phyloP scores from a whole-genome alignment of 2,113 vertebrate genomes.

The Rhadina sibilatrix region DNA sequence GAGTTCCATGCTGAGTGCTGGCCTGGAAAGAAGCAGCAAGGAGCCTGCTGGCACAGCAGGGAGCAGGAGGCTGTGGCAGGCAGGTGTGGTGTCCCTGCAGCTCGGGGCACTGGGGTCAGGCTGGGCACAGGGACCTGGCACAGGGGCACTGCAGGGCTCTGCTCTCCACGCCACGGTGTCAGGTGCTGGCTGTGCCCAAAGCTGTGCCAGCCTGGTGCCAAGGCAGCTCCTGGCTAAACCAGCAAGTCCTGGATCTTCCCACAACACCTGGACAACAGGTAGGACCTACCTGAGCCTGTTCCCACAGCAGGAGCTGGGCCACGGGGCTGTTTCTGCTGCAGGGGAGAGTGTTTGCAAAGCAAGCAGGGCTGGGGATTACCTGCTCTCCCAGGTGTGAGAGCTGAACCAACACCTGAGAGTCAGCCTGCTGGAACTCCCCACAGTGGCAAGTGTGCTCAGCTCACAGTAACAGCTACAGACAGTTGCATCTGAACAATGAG shows the following conservation, averaged over 20 bases:
- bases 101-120: accelerated
- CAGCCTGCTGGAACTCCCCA: accelerated
- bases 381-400: accelerated
- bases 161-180: background rate
- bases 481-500: background rate
- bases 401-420: background rate
- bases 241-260: background rate
- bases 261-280: accelerated
- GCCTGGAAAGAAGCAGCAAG: background rate
- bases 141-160: background rate
- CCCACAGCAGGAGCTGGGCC: background rate
- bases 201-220: background rate
- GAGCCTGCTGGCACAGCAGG: background rate
- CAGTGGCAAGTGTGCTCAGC: background rate
- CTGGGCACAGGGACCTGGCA: background rate
- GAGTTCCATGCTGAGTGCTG: background rate
- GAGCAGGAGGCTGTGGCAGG: background rate
- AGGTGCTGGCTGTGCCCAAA: background rate
- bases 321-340: background rate
- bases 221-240: background rate
- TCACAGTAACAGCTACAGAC: background rate
- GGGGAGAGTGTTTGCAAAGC: accelerated
- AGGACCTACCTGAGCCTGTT: background rate
- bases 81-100: background rate
- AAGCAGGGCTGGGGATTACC: background rate